Base-by-base conservation (phyloP, 2,113 vertebrate species). In the Terrapene triunguis region DNA sequence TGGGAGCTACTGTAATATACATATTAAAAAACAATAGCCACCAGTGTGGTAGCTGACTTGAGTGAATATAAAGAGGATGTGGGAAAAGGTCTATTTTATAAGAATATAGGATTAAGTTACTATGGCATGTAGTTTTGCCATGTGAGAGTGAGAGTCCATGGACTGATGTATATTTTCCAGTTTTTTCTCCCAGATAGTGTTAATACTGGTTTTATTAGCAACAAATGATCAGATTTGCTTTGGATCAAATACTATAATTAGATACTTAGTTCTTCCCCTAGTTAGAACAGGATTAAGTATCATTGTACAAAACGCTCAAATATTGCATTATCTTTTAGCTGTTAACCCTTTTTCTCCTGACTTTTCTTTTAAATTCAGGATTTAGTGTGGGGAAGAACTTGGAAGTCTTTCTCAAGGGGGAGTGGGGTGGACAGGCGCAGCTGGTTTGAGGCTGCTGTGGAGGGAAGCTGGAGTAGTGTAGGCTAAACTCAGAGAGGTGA, bases 241-340 rank as follows among this genome's bases (percentile, higher is more conserved):
- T 25, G n/a, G 2, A 62, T 55, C n/a, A 92, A 86, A 95, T 92
- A 19, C 10, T 92, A 22, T 95, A 89, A 76, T 94, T 86, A 80
- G 47, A 62, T 90, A 82, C 83, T 88, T 89, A 90, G 81, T 74
- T 5, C 47, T 96, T 38, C 42, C 76, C 21, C 86, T 92, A 90
- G 44, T 72, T 93, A 50, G 29, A 89, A 13, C 4, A 85, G 17
- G 38, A 12, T 38, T 90, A 87, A 84, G 5, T 48, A 42, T 55
- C 69, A 85, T 14, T 3, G 3, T 89, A 32, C 27, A 89, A 62
- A 84, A 4, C 5, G 35, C 82, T 94, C 38, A 8, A 76, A 32
- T 22, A 21, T 3, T 91, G 22, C 59, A 59, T 88, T 89, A 59
- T 38, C 35, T 93, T 54, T 91, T 91, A 44, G 94, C 82, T 90